Conservation (phyloP, 2,888 invertebrate species). For the Eilema griseolum region DNA sequence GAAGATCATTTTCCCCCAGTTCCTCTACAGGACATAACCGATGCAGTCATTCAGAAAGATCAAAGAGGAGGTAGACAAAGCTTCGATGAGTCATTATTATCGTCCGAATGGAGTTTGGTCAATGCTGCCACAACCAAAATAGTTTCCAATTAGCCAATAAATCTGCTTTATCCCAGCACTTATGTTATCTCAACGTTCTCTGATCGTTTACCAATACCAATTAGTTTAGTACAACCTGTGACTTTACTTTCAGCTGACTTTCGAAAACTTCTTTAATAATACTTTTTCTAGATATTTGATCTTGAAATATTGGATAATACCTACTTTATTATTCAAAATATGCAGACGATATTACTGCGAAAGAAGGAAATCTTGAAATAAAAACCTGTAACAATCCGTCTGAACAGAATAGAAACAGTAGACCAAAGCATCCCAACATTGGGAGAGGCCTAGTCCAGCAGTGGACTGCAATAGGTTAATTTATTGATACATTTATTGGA, state of each 20-base stretch:
- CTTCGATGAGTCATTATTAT: neutral
- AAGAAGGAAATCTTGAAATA: too few relatives aligned
- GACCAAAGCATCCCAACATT: too few relatives aligned
- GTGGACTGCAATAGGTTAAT: too few relatives aligned
- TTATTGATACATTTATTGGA: too few relatives aligned
- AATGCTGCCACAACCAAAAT: constrained; percentile 2
- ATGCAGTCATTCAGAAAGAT: neutral
- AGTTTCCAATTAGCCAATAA: neutral
- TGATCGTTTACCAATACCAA: neutral
- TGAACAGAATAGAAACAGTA: too few relatives aligned
- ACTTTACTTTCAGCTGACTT: neutral
- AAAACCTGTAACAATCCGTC: too few relatives aligned
- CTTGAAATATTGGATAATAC: neutral
- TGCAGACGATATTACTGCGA: too few relatives aligned
- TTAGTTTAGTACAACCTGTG: neutral
- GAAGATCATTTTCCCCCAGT: too few relatives aligned
- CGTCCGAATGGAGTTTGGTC: neutral
- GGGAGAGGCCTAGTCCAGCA: too few relatives aligned
- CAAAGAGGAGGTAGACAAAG: neutral
- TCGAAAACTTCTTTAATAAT: neutral
- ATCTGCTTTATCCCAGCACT: neutral
- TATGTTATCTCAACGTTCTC: neutral
- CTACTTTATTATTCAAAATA: too few relatives aligned
- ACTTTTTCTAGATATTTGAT: neutral
- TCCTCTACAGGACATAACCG: neutral